These are phyloP conservation scores for Psilopsiagon aymara DNA, from an alignment of 2,113 vertebrate genomes.

Conservation along the genomic window DNA sequence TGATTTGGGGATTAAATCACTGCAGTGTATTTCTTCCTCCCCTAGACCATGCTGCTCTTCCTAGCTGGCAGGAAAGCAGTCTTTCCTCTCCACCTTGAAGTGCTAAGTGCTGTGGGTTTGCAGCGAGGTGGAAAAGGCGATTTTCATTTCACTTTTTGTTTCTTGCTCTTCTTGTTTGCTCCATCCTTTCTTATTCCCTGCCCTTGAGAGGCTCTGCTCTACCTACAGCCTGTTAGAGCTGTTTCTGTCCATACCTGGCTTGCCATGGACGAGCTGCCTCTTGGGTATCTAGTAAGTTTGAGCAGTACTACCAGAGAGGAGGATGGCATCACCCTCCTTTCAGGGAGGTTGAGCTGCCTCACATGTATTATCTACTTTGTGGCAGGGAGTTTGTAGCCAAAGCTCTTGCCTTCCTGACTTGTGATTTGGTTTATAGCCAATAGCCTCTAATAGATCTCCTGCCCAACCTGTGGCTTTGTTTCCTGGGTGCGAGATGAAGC, in stretches of 20 bases:
- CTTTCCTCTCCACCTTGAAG: not conserved
- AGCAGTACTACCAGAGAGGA: not conserved
- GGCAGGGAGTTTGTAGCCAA: not conserved
- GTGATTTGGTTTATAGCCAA: not conserved
- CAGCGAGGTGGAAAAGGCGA: not conserved
- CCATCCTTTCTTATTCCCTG: not conserved
- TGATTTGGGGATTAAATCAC: conserved; percentile 31
- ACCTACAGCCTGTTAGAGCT: not conserved
- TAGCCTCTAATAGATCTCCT: not conserved
- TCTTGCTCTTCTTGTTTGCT: not conserved
- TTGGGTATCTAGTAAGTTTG: not conserved
- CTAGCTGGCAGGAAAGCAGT: not conserved
- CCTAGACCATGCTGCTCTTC: not conserved
- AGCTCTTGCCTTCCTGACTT: not conserved
- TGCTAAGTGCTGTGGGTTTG: not conserved
- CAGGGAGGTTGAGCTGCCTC: not conserved
- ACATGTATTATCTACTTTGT: not conserved
- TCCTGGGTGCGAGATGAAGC: not conserved
- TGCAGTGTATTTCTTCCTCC: not conserved
- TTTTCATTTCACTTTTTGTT: not conserved
- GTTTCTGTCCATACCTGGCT: not conserved
- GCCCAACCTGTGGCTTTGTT: conserved; percentile 5
- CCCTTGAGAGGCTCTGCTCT: not conserved
- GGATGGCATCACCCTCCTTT: not conserved
- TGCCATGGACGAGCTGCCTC: not conserved